Evolutionary conservation across 1,140 invertebrate species (phyloP), one percentile per base, ranked within the genome.

Genomic region (Centruroides vittatus): DNA sequence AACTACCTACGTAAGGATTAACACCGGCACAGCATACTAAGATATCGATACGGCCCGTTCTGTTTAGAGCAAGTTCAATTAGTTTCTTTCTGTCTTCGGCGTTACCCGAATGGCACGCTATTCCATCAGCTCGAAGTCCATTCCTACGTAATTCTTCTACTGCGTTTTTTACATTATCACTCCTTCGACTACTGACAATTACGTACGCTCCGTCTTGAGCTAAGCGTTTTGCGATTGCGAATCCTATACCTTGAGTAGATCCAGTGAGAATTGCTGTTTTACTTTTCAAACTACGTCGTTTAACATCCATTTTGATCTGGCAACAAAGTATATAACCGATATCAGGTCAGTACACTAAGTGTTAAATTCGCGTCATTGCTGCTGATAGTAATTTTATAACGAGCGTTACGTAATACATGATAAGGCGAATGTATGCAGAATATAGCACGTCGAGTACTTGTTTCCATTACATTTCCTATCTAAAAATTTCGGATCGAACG

Each of bases 191-290:
- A 71, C 92, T 93, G 46, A 98, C 82, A 58, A 98, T 81, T 12
- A 98, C 89, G 61, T 85, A 83, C 6, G 93, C 93, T 51, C 94
- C 94, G 79, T 97, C 92, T 69, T 82, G 75, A 5, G 84, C 90
- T 23, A 98, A 76, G 63, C 89, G 77, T 73, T 84, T 81, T 5
- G 92, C 94, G 69, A 98, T 93, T 0, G 89, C 82, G 74, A 85
- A 88, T 11, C 94, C 94, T 74, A 98, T 98, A 36, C 92, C 92
- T 60, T 93, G 87, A 51, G 90, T 93, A 3, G 91, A 94, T 48
- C 89, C 92, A 53, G 92, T 95, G 6, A 96, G 84, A 67, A 94
- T 80, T 46, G 91, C 92, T 54, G 92, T 83, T 83, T 91, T 93
- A 58, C 88, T 89, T 68, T 81, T 75, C 61, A 93, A 55, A 56